Evolutionary conservation across 2,888 invertebrate species (phyloP).

Genomic region (Cheilosia impressa): DNA sequence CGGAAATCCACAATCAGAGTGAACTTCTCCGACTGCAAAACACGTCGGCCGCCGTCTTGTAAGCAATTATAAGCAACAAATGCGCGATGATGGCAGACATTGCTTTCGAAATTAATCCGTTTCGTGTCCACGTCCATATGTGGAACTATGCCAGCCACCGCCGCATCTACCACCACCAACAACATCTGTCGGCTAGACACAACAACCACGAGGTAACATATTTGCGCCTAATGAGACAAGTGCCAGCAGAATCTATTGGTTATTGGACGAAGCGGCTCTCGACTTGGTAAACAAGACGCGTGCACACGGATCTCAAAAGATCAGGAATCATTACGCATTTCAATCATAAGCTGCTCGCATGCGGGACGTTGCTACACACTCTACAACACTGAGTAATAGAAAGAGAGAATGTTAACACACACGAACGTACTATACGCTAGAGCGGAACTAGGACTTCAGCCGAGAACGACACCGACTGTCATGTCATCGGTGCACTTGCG

Average conservation of each 20-base stretch:
- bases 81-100: conserved; percentile 38
- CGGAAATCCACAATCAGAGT: background rate
- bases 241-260: conserved; percentile 37
- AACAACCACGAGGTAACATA: conserved; percentile 47
- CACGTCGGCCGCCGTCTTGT: conserved; percentile 32
- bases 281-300: conserved; percentile 66
- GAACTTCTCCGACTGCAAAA: background rate
- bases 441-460: conserved; percentile 40
- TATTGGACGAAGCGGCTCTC: conserved; percentile 44
- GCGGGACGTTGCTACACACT: conserved; percentile 51
- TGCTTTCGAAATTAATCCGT: conserved; percentile 70
- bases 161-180: conserved; percentile 29
- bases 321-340: conserved; percentile 50
- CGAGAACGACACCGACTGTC: conserved; percentile 10
- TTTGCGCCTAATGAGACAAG: conserved; percentile 71
- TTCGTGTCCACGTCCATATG: conserved; percentile 64
- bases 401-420: conserved; percentile 39
- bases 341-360: conserved; percentile 35
- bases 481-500: conserved; percentile 47
- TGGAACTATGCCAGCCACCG: conserved; percentile 19
- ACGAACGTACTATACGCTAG: conserved; percentile 26
- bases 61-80: conserved; percentile 68
- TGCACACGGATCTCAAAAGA: conserved; percentile 57
- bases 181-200: conserved; percentile 63
- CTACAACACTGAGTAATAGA: conserved; percentile 29